These are phyloP conservation scores for Lithobius niger DNA, from an alignment of 1,140 invertebrate species.

Conservation along the genomic window DNA sequence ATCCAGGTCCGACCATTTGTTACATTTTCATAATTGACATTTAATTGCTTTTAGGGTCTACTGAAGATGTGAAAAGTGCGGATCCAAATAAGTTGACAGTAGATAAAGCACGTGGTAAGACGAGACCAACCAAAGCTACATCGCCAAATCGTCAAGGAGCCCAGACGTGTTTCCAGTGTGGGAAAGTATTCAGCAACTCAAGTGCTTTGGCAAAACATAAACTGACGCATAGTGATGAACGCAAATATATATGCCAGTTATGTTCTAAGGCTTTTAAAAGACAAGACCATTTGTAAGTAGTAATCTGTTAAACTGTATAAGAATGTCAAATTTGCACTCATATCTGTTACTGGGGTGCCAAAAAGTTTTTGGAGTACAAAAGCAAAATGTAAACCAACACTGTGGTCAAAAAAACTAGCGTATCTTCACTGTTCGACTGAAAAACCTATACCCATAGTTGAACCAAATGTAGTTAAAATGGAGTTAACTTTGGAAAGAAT, in stretches of 20 bases:
- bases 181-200: slow-evolving; percentile 92
- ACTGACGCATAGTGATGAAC: slow-evolving; percentile 91
- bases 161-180: slow-evolving; percentile 74
- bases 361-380: too few relatives aligned
- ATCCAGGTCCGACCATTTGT: too few relatives aligned
- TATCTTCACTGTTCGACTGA: too few relatives aligned
- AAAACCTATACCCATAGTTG: too few relatives aligned
- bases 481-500: too few relatives aligned
- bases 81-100: slow-evolving; percentile 7
- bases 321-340: too few relatives aligned
- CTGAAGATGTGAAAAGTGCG: slow-evolving; percentile 17
- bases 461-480: too few relatives aligned
- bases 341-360: too few relatives aligned
- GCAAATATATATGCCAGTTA: slow-evolving; percentile 88
- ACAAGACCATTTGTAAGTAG: slow-evolving; percentile 93
- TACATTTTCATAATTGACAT: too few relatives aligned
- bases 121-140: slow-evolving; percentile 53
- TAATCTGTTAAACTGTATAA: too few relatives aligned
- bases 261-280: slow-evolving; percentile 96
- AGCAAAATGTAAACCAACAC: too few relatives aligned
- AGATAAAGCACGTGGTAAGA: slow-evolving; percentile 36
- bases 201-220: slow-evolving; percentile 95
- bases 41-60: slow-evolving; percentile 21
- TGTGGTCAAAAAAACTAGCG: too few relatives aligned
- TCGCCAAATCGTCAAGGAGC: slow-evolving; percentile 64